Evolutionary conservation across 2,888 invertebrate genomes (phyloP).

Genomic region (Nymphalis urticae): DNA sequence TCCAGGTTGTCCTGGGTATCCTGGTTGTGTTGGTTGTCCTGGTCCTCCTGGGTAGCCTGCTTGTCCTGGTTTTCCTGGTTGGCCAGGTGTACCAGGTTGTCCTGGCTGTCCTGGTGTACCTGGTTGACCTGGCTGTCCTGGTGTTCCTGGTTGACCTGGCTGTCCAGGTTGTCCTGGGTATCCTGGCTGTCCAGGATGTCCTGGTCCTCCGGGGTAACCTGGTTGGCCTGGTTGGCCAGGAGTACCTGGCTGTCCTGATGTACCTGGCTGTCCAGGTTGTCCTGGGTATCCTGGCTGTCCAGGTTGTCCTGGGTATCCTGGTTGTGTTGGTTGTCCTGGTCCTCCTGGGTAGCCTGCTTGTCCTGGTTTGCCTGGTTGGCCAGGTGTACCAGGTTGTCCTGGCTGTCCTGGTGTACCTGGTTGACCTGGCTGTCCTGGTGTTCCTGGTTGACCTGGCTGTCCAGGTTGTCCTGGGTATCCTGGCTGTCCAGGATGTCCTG

Average conservation of each 20-base stretch:
- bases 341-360: slow-evolving; percentile 32
- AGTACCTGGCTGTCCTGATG: slow-evolving; percentile 30
- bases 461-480: slow-evolving; percentile 65
- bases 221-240: slow-evolving; percentile 32
- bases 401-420: slow-evolving; percentile 50
- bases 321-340: slow-evolving; percentile 33
- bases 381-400: slow-evolving; percentile 32
- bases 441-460: slow-evolving; percentile 45
- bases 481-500: slow-evolving; percentile 39
- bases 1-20: slow-evolving; percentile 39
- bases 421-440: slow-evolving; percentile 68
- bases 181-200: slow-evolving; percentile 41
- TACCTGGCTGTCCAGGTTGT: slow-evolving; percentile 33
- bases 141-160: slow-evolving; percentile 49
- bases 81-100: slow-evolving; percentile 30
- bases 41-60: slow-evolving; percentile 34
- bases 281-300: slow-evolving; percentile 41
- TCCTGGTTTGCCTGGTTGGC: slow-evolving; percentile 31
- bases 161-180: slow-evolving; percentile 63
- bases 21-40: slow-evolving; percentile 34
- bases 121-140: slow-evolving; percentile 72
- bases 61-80: slow-evolving; percentile 29
- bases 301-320: slow-evolving; percentile 38
- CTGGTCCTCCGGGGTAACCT: slow-evolving; percentile 30
- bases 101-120: slow-evolving; percentile 40